Evolutionary conservation across 2,888 invertebrate species (phyloP), one percentile per base, ranked within the genome.

Genomic region (Esperia sulphurella): DNA sequence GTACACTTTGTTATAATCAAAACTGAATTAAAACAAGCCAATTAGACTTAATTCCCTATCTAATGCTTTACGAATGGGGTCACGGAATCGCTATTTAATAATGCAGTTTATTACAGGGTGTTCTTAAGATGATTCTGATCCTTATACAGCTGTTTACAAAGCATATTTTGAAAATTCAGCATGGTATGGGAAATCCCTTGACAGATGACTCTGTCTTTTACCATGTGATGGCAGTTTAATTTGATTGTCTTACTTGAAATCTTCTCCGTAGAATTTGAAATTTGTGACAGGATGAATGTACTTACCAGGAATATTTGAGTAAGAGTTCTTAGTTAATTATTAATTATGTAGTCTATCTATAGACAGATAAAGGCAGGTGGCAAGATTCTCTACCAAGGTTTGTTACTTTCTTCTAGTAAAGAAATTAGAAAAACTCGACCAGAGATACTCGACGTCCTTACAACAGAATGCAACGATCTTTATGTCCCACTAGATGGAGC

Each of bases 1-100:
- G 62, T 53, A 75, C 72, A 86, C 80, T 85, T 85, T 80, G 81
- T 85, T 78, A 77, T 62, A 86, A 83, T 86, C 75, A 83, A 86
- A 87, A 84, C 70, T 73, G 72, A 82, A 84, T 87, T 87, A 86
- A 84, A 83, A 87, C 86, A 83, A 83, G 80, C 81, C 80, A 86
- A 87, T 86, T 84, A 83, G 69, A 71, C 68, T 71, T 82, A 79
- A 83, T 84, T 59, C 75, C 66, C 69, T 63, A 57, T 68, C 74
- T 83, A 82, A 86, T 85, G 79, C 75, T 53, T 71, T 78, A 78
- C 71, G 63, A 84, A 85, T 85, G 68, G 87, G 87, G 87, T 87
- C 83, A 83, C 66, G 66, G 68, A 77, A 79, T 78, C 68, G 58
- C 69, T 79, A 54, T 72, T 88, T 84, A 87, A 85, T 86, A 80